Evolutionary conservation across 2,113 vertebrate genomes (phyloP).

Genomic region (Grammomys dolichurus): DNA sequence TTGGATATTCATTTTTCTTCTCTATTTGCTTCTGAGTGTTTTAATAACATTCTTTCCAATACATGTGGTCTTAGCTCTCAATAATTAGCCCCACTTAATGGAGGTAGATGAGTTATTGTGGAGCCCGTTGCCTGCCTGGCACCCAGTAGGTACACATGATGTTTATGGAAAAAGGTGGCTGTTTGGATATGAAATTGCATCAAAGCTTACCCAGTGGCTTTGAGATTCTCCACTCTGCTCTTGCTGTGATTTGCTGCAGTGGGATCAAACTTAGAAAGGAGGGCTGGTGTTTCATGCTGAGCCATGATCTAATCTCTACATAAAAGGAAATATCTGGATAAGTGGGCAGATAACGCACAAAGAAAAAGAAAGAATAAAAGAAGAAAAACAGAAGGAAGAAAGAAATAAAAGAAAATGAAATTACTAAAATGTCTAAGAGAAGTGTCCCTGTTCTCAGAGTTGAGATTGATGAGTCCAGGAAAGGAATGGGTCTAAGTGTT

Average conservation of each 20-base stretch:
- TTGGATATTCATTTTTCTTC: no score
- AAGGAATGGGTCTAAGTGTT: background rate
- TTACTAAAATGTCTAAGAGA: background rate
- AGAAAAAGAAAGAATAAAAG: background rate
- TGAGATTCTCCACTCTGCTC: no score
- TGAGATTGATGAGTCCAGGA: background rate
- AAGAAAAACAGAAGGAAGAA: background rate
- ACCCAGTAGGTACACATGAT: accelerated
- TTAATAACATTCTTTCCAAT: background rate
- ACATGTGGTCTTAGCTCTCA: accelerated
- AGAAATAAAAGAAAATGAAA: background rate
- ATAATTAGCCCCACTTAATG: accelerated
- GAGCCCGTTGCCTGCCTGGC: accelerated
- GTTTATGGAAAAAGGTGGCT: no score
- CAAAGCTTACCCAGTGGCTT: accelerated
- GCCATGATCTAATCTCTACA: background rate
- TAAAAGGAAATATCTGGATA: background rate
- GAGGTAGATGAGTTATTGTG: accelerated
- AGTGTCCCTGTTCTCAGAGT: accelerated
- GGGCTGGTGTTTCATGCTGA: accelerated
- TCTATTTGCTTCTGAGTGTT: background rate
- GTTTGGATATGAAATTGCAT: no score
- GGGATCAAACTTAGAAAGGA: accelerated
- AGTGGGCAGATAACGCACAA: background rate
- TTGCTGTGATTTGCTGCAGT: accelerated